These are phyloP conservation scores for Tetropium fuscum DNA, from an alignment of 2,888 invertebrate species.

Conservation along the genomic window DNA sequence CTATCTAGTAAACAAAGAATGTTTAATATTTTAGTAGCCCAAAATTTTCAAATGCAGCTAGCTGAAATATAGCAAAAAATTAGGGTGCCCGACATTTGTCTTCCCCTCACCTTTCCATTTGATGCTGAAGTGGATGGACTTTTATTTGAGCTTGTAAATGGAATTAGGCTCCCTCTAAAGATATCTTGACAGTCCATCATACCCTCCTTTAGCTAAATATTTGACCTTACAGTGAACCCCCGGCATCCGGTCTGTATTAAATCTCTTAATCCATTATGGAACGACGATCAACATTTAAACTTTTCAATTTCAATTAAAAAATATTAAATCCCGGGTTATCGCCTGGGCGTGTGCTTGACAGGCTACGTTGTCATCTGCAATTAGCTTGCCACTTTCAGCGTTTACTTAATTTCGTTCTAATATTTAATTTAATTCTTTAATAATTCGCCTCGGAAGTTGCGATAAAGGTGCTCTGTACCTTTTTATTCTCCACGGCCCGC, in stretches of 20 bases:
- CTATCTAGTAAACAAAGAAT: too few relatives aligned
- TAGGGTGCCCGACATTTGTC: too few relatives aligned
- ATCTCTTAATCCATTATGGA: conserved; percentile 35
- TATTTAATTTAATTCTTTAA: conserved; percentile 18
- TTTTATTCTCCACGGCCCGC: not conserved
- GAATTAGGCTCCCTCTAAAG: conserved; percentile 2
- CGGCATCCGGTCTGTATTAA: conserved; percentile 27
- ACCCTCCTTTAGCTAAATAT: conserved; percentile 55
- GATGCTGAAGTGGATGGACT: conserved; percentile 17
- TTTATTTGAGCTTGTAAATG: conserved; percentile 9
- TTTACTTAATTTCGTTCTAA: conserved; percentile 23
- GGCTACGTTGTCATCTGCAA: conserved; percentile 34
- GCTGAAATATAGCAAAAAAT: too few relatives aligned
- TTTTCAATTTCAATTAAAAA: conserved; percentile 56
- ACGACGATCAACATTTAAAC: conserved; percentile 46
- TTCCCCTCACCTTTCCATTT: conserved; percentile 9
- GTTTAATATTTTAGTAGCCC: too few relatives aligned
- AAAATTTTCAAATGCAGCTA: too few relatives aligned
- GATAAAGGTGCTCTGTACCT: not conserved
- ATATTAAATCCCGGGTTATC: conserved; percentile 17
- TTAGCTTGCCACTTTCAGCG: conserved; percentile 37
- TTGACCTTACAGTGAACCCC: conserved; percentile 46
- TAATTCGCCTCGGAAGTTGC: not conserved
- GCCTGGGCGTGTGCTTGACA: conserved; percentile 16
- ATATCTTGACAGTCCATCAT: conserved; percentile 36